Conservation (phyloP, 2,113 vertebrate genomes). For the Gopherus evgoodei region DNA sequence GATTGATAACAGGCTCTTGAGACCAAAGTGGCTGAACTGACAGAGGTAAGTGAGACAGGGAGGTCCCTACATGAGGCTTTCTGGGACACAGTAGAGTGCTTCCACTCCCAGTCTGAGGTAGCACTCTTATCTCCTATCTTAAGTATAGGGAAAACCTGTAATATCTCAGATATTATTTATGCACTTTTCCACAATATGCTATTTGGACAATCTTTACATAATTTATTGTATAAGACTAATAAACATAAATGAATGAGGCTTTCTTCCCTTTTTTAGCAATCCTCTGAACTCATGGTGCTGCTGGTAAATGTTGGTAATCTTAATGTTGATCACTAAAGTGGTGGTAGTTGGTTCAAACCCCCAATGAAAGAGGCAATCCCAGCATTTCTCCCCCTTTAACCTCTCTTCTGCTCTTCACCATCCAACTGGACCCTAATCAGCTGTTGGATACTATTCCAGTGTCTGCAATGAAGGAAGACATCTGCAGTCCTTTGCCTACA, state of each 20-base stretch:
- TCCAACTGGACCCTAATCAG: neutral
- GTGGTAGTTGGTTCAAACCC: neutral
- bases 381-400: neutral
- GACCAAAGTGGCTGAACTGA: too few species aligned
- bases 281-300: neutral
- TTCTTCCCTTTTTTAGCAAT: neutral
- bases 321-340: neutral
- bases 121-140: neutral
- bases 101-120: neutral
- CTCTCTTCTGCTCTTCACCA: accelerated
- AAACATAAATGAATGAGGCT: neutral
- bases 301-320: neutral
- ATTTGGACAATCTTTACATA: neutral
- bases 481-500: neutral
- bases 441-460: neutral
- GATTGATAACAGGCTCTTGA: too few species aligned
- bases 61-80: too few species aligned
- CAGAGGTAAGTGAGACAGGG: too few species aligned
- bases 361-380: neutral
- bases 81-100: too few species aligned
- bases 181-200: neutral
- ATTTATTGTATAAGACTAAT: neutral
- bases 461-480: neutral
- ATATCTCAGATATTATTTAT: neutral
- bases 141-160: neutral